phyloP scores from a whole-genome alignment of 2,797 vertebrate genomes.

The Mormyrus proboscirostris region DNA sequence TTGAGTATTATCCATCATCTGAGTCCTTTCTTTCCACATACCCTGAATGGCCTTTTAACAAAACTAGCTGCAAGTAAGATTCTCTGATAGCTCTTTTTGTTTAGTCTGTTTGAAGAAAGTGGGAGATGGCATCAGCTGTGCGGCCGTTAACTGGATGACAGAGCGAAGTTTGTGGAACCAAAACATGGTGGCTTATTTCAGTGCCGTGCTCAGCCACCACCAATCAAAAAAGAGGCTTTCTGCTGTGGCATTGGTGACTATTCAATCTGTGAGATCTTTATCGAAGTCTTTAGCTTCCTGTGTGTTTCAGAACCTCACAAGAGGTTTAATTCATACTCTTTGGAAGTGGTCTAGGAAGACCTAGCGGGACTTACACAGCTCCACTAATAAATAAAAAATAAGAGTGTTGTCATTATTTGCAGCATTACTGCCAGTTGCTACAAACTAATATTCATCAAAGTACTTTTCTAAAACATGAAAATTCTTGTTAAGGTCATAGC shows the following conservation, averaged over 20 bases:
- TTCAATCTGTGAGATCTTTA: conserved; percentile 58
- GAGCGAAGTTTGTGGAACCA: conserved; percentile 48
- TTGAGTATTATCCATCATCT: background rate
- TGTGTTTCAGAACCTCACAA: conserved; percentile 45
- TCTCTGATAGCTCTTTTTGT: conserved; percentile 53
- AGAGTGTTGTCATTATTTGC: background rate
- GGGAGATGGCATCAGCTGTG: conserved; percentile 52
- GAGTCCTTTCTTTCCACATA: conserved; percentile 34
- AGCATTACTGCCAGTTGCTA: background rate
- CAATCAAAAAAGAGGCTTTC: conserved; percentile 51
- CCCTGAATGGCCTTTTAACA: conserved; percentile 46
- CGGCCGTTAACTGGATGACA: conserved; percentile 47
- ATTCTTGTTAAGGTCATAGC: background rate
- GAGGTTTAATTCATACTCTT: conserved; percentile 32
- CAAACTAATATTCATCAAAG: background rate
- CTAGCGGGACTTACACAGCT: background rate
- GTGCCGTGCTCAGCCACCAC: conserved; percentile 33
- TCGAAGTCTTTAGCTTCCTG: conserved; percentile 54
- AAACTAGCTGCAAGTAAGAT: conserved; percentile 44
- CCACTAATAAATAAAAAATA: background rate
- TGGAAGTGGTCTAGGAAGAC: conserved; percentile 16
- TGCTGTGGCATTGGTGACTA: conserved; percentile 44
- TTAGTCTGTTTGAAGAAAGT: conserved; percentile 58
- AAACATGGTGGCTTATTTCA: conserved; percentile 56
- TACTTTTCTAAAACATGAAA: background rate